These are phyloP conservation scores for Mus caroli DNA, from an alignment of 2,797 vertebrate genomes.

Conservation along the genomic window DNA sequence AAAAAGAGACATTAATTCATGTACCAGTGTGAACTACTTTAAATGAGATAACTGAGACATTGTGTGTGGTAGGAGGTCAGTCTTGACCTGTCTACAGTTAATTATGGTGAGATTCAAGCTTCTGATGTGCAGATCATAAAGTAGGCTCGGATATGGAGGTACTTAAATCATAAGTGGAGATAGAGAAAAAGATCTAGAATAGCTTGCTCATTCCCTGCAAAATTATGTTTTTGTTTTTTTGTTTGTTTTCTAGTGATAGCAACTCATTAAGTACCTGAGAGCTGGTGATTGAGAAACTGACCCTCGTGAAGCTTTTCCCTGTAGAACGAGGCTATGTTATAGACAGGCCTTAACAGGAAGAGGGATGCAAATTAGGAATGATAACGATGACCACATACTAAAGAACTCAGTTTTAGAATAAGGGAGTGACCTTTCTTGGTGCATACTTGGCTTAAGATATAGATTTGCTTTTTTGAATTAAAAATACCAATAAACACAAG, in stretches of 20 bases:
- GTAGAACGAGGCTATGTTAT: neutral
- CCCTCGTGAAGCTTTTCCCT: too few relatives aligned
- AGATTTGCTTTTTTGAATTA: neutral
- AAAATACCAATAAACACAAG: neutral
- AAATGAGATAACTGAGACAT: neutral
- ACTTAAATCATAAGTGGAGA: neutral
- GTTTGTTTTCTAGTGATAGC: neutral
- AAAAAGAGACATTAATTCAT: neutral
- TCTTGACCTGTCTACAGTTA: neutral
- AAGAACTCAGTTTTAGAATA: neutral
- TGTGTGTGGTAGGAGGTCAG: neutral
- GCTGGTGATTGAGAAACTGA: neutral
- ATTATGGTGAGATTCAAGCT: neutral
- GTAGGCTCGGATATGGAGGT: neutral
- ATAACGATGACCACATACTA: neutral
- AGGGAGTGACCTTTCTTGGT: neutral
- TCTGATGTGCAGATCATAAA: neutral
- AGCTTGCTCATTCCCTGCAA: neutral
- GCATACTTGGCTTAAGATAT: conserved; percentile 11
- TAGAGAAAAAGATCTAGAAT: neutral
- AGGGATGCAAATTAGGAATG: neutral
- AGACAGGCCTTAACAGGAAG: neutral
- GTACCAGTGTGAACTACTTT: neutral
- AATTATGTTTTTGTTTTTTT: neutral
- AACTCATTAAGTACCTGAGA: neutral